Evolutionary conservation across 2,113 vertebrate species (phyloP), one percentile per base, ranked within the genome.

Genomic region (Argyrosomus japonicus): DNA sequence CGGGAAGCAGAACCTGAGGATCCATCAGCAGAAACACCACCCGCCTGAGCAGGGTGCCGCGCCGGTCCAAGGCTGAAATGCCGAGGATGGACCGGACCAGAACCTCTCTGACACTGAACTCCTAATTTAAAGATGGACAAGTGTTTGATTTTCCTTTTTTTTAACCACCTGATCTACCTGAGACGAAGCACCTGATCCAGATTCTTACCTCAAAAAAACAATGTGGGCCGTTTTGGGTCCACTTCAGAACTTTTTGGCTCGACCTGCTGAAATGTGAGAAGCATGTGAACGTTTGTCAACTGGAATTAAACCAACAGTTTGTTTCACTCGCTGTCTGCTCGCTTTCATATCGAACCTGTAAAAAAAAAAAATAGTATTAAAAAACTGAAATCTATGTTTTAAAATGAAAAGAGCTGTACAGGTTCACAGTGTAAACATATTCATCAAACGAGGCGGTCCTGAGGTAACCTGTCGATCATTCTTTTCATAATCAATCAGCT

Each of bases 1-100:
- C 1, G 95, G 94, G 47, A 95, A 95, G 81, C 95, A 95, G 81
- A 95, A 95, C 81, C 85, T 95, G 58, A 89, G 94, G 68, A 95
- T 95, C 75, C 95, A 95, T 19, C 93, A 89, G 83, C 93, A 93
- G 84, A 95, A 94, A 60, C 89, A 94, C 67, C 94, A 95, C 17
- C 61, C 23, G 2, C 61, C 48, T 0, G 65, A 87, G 50, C 68
- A 62, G 53, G 19, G n/a, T 0, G 57, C 23, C 0, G 23, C 2
- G 32, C 32, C 32, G 32, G 32, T 6, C 7, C 32, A 36, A 36
- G 13, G 47, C 47, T 14, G 47, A 48, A 48, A 48, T 5, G 32
- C 32, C 4, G 32, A 36, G 6, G 32, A 36, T 36, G 32, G 32
- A 36, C 32, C 32, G 1, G 23, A 75, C 18, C 60, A 53, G 47